Base-by-base conservation (phyloP, 2,888 invertebrate genomes). In the Flexamia atlantica region DNA sequence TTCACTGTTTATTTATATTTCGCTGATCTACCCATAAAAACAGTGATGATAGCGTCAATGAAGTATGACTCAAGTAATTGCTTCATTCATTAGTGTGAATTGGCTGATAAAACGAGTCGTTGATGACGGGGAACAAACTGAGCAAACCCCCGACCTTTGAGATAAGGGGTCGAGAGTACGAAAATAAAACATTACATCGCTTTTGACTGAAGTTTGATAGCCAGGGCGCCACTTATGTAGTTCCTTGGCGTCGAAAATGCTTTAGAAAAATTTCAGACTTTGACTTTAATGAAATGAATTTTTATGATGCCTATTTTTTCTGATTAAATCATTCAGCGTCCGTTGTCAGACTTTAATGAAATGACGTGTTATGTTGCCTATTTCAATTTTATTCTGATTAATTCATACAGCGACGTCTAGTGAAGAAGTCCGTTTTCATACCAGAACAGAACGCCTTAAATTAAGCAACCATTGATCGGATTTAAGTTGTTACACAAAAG, bases 71-170 rank as follows among this genome's bases (percentile, higher is more conserved):
- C 64, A 64, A 53, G 64, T 64, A 64, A 64, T 64, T 64, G 17
- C 64, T 28, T 30, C 64, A 64, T 64, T 64, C 64, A 64, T 64
- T 64, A 64, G 28, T 23, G 28, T 64, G 64, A 64, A 64, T 5
- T 17, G 64, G 64, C 64, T 64, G 64, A 64, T 64, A 64, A 64
- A 28, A 28, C 14, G 3, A 64, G 30, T 64, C 57, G 17, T 10
- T 17, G 1, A 17, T 64, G 64, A 10, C 28, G 64, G 10, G 64
- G 64, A 64, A 1, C 64, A 30, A 64, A 64, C 28, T 30, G 64
- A 64, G 1, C 64, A 30, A 64, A 64, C 28, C 64, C 28, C 5
- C 28, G 28, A 64, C 57, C 57, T 57, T n/a, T 23, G 23, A 20
- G 64, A 64, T 64, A 64, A 64, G 64, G 30, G 64, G 64, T 64